These are phyloP conservation scores for Reticulitermes speratus DNA, from an alignment of 1,140 invertebrate species.

Conservation along the genomic window DNA sequence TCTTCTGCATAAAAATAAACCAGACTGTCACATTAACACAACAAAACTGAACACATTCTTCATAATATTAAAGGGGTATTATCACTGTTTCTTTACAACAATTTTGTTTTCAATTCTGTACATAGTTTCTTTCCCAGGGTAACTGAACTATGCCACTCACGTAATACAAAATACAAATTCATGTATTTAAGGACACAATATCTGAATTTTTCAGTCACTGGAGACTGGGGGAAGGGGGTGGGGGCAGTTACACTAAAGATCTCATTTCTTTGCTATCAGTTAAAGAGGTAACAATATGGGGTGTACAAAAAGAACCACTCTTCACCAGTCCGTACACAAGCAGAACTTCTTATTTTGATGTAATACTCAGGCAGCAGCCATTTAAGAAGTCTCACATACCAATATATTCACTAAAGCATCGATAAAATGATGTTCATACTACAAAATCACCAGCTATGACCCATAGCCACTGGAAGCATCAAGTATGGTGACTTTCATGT, in stretches of 20 bases:
- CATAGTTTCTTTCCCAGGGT: not conserved
- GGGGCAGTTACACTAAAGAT: not conserved
- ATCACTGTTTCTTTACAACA: not conserved
- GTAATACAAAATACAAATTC: constrained; percentile 12
- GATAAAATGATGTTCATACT: not conserved
- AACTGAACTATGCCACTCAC: not conserved
- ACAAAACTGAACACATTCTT: not conserved
- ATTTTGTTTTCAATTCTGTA: not conserved
- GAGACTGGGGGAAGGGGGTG: not conserved
- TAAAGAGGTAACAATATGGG: not conserved
- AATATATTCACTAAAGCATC: not conserved
- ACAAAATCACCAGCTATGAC: not conserved
- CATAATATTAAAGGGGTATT: not conserved
- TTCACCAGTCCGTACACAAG: not conserved
- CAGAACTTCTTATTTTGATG: not conserved
- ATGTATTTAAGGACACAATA: not conserved
- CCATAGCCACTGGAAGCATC: not conserved
- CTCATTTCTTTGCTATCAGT: not conserved
- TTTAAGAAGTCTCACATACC: not conserved
- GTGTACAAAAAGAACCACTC: not conserved
- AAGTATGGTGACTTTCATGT: not conserved
- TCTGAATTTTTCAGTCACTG: not conserved
- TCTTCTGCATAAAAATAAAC: not conserved
- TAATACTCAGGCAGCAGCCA: not conserved
- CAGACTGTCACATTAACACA: not conserved